Percentiles rank a stretch among this genome's conserved stretches.
Evolutionary conservation across 2,888 invertebrate species (phyloP).

Genomic region (Amphipoea oculea): DNA sequence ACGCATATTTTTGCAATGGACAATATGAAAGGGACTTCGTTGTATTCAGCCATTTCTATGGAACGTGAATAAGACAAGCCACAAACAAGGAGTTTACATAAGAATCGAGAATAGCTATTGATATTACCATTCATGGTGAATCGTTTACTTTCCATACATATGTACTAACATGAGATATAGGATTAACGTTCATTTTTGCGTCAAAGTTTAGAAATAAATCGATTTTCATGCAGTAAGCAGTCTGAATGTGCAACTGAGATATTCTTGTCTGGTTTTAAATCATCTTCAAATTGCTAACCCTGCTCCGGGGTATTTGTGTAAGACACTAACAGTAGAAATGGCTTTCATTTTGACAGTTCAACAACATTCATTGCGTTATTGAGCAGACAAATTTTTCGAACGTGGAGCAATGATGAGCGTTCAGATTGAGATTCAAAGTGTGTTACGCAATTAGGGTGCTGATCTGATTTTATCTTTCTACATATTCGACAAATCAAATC

Average conservation of each 20-base stretch:
- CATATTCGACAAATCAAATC: neutral
- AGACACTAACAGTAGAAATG: neutral
- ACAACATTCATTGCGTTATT: neutral
- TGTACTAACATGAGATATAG: constrained; percentile 34
- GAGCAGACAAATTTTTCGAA: neutral
- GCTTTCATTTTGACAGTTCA: neutral
- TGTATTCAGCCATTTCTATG: constrained; percentile 62
- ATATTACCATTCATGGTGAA: constrained; percentile 68
- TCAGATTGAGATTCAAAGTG: neutral
- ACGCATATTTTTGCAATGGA: constrained; percentile 62
- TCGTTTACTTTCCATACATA: constrained; percentile 49
- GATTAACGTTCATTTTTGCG: constrained; percentile 27
- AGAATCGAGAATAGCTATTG: constrained; percentile 68
- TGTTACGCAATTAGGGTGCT: neutral
- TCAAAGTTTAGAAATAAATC: constrained; percentile 25
- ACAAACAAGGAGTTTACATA: constrained; percentile 65
- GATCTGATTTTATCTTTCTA: constrained; percentile 2
- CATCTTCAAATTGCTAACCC: neutral
- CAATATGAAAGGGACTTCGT: constrained; percentile 62
- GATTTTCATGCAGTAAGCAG: neutral
- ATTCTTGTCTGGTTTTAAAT: neutral
- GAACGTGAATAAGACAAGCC: constrained; percentile 64
- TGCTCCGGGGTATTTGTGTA: neutral
- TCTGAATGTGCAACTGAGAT: neutral
- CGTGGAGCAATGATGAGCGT: neutral